Percentiles rank a stretch among this genome's conserved stretches.
Evolutionary conservation across 2,888 invertebrate genomes (phyloP).

Genomic region (Chloroclysta siterata): DNA sequence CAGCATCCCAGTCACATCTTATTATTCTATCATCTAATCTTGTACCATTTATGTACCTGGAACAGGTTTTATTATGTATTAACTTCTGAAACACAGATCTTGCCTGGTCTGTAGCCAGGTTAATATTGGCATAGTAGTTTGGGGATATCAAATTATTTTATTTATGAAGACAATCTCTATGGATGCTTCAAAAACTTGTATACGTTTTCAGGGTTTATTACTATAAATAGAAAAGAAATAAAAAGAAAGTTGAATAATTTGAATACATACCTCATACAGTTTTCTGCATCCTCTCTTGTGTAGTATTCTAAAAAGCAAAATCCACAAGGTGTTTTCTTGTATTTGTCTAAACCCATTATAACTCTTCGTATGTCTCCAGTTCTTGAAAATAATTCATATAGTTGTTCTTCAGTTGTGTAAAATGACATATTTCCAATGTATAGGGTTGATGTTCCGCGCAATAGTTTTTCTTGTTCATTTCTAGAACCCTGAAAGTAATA

Average conservation of each 20-base stretch:
- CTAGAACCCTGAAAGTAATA: constrained; percentile 90
- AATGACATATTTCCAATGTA: constrained; percentile 99
- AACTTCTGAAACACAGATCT: no score
- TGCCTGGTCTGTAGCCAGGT: no score
- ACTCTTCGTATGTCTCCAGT: constrained; percentile 98
- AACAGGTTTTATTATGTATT: constrained; percentile 38
- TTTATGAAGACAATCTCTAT: no score
- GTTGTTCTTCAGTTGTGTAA: constrained; percentile 99
- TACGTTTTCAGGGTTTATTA: no score
- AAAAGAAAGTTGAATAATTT: neutral
- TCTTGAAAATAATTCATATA: constrained; percentile 97
- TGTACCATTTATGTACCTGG: constrained; percentile 97
- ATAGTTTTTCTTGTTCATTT: constrained; percentile 92
- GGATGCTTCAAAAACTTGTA: no score
- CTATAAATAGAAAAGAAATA: no score
- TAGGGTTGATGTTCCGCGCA: constrained; percentile 91
- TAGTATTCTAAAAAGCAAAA: constrained; percentile 99
- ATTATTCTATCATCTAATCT: constrained; percentile 98
- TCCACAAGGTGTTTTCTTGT: constrained; percentile 99
- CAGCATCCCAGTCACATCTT: constrained; percentile 99
- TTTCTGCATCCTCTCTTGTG: constrained; percentile 89
- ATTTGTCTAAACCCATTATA: constrained; percentile 99
- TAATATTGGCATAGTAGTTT: neutral
- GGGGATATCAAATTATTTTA: no score
- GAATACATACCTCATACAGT: constrained; percentile 87